Conservation (phyloP, 1,140 invertebrate genomes). For the Platyscapa corneri region DNA sequence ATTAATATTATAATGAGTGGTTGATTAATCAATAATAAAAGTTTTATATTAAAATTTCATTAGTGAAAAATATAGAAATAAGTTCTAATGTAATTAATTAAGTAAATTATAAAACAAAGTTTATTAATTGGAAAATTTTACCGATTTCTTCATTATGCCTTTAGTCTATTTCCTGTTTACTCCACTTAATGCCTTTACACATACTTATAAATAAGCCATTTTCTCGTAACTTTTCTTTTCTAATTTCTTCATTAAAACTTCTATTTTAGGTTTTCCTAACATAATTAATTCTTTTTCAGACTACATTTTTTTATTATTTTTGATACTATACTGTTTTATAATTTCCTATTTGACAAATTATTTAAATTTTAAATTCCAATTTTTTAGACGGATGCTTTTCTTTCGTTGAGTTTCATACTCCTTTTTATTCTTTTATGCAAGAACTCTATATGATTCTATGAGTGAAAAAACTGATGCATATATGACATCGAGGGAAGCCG, state of each 20-base stretch:
- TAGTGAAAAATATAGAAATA: not conserved
- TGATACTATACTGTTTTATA: not conserved
- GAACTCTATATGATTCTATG: not conserved
- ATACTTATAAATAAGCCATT: not conserved
- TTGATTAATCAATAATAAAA: too few relatives aligned
- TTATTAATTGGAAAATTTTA: not conserved
- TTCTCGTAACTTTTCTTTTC: not conserved
- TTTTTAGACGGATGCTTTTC: not conserved
- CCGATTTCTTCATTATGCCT: not conserved
- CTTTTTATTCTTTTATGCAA: not conserved
- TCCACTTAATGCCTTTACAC: not conserved
- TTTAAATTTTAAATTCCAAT: not conserved
- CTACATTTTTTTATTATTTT: not conserved
- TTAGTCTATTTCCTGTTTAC: not conserved
- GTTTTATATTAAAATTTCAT: too few relatives aligned
- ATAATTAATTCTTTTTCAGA: not conserved
- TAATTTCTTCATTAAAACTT: not conserved
- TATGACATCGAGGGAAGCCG: too few relatives aligned
- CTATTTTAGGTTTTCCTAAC: not conserved
- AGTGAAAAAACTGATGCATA: constrained; percentile 12
- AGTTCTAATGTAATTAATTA: not conserved
- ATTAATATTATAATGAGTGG: too few relatives aligned
- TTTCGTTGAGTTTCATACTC: not conserved
- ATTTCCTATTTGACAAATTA: not conserved
- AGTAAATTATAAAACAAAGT: too few relatives aligned